Evolutionary conservation across 2,888 invertebrate genomes (phyloP).

Genomic region (Timema cristinae): DNA sequence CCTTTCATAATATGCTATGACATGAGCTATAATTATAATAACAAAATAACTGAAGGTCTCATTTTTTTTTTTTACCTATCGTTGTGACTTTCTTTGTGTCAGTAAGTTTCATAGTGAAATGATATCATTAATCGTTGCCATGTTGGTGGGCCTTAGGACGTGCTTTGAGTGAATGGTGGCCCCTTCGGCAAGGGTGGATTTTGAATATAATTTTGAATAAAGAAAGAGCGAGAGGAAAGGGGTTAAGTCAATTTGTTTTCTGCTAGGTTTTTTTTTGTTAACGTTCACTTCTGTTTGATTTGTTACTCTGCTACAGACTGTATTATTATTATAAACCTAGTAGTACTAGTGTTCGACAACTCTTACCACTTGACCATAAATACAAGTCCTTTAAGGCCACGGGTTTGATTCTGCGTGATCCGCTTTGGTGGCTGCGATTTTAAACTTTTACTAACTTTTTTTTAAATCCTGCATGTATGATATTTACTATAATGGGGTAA

Average conservation of each 20-base stretch:
- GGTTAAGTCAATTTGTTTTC: conserved; percentile 13
- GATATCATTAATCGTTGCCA: conserved; percentile 30
- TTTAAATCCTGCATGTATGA: no score
- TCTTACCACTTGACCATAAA: no score
- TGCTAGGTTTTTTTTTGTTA: no score
- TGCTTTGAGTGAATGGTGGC: background rate
- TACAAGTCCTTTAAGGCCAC: no score
- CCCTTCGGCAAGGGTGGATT: background rate
- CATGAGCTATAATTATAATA: conserved; percentile 12
- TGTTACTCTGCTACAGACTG: no score
- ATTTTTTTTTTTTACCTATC: background rate
- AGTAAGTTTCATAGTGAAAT: conserved; percentile 21
- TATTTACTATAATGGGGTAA: no score
- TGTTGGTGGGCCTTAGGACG: conserved; percentile 14
- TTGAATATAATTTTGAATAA: background rate
- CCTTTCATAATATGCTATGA: conserved; percentile 3
- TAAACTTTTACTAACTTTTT: no score
- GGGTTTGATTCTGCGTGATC: no score
- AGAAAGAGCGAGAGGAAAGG: background rate
- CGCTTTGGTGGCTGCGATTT: no score
- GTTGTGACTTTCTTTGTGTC: background rate
- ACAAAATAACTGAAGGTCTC: conserved; percentile 13
- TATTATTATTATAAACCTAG: no score
- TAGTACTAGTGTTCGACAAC: no score
- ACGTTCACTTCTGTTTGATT: no score